phyloP scores from a whole-genome alignment of 2,888 invertebrate genomes.

The Villa cingulata region DNA sequence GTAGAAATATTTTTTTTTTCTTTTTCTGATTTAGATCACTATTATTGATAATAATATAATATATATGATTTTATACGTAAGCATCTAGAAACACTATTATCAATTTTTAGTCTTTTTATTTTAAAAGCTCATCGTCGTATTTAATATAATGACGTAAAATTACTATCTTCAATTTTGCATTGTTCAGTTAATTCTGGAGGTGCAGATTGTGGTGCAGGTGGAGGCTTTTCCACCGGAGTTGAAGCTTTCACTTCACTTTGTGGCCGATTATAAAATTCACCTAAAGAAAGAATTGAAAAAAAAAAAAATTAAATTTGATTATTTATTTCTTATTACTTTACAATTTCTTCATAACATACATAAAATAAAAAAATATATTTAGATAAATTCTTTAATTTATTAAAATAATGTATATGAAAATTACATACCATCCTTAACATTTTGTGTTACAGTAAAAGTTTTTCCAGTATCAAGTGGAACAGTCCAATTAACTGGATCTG shows the following conservation, averaged over 20 bases:
- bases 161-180: constrained; percentile 40
- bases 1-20: too few relatives aligned
- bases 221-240: constrained; percentile 48
- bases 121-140: background rate
- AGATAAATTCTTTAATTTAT: too few relatives aligned
- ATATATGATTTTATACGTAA: too few relatives aligned
- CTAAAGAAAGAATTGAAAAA: constrained; percentile 32
- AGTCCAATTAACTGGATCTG: constrained; percentile 91
- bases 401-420: too few relatives aligned
- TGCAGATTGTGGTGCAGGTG: constrained; percentile 52
- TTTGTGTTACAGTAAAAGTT: constrained; percentile 86
- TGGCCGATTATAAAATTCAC: constrained; percentile 68
- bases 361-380: too few relatives aligned
- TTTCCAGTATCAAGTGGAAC: constrained; percentile 87
- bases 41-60: too few relatives aligned
- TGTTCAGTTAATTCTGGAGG: constrained; percentile 50
- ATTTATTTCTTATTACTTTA: too few relatives aligned
- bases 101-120: too few relatives aligned
- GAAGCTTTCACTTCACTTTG: constrained; percentile 77
- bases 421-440: constrained; percentile 59
- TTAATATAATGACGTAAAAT: background rate
- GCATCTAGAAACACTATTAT: too few relatives aligned
- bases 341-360: too few relatives aligned
- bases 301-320: background rate
- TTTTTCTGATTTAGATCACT: too few relatives aligned